A percentile compares a stretch with the other conserved stretches of the same genome.
Evolutionary conservation across 2,113 vertebrate species (phyloP).

Genomic region (Sylvietta virens): DNA sequence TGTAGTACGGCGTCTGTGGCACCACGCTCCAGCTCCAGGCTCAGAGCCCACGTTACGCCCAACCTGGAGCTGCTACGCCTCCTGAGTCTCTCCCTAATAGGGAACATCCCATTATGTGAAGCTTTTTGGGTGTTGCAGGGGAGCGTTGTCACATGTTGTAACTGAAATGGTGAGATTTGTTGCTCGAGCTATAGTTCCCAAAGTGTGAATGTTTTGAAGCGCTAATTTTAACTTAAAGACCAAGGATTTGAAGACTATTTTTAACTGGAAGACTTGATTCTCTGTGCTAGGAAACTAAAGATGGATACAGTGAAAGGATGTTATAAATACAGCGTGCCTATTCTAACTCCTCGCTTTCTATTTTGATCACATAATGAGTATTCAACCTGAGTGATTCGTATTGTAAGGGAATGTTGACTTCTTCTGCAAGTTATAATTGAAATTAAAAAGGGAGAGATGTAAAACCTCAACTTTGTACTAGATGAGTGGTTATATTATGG

Average conservation of each 20-base stretch:
- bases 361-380: neutral
- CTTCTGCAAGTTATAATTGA: conserved; percentile 1
- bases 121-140: neutral
- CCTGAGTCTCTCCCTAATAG: neutral
- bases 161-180: conserved; percentile 50
- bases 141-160: neutral
- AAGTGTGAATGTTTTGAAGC: conserved; percentile 34
- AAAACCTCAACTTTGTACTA: neutral
- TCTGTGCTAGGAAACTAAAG: neutral
- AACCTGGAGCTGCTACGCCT: neutral
- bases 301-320: neutral
- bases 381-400: conserved; percentile 14
- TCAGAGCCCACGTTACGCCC: neutral
- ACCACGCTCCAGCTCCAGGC: neutral
- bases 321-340: conserved; percentile 16
- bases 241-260: conserved; percentile 35
- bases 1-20: neutral
- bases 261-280: conserved; percentile 25
- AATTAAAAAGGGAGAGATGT: neutral
- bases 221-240: conserved; percentile 51
- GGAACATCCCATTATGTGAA: neutral
- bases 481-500: neutral
- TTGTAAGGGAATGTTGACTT: neutral
- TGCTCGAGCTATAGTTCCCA: neutral
- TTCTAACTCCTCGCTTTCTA: neutral